Evolutionary conservation across 2,888 invertebrate species (phyloP).

Genomic region (Lasioglossum lativentre): DNA sequence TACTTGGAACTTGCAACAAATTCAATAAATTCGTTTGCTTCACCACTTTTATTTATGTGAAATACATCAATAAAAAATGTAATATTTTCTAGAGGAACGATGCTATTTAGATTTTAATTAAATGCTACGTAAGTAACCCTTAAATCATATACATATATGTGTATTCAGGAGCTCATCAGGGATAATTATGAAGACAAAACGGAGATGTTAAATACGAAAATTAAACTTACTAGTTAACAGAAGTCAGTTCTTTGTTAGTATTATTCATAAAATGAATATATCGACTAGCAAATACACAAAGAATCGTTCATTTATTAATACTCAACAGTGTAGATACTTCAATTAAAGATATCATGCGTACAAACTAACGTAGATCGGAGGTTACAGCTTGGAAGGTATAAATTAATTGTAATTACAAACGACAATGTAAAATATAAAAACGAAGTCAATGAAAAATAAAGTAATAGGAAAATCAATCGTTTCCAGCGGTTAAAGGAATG

Average conservation of each 20-base stretch:
- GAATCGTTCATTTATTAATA: slow-evolving; percentile 3
- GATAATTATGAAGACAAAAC: background rate
- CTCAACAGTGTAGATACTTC: slow-evolving; percentile 1
- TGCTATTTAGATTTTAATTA: background rate
- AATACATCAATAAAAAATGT: slow-evolving; percentile 2
- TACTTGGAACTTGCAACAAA: background rate
- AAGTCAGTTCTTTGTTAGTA: slow-evolving; percentile 5
- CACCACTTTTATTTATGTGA: background rate
- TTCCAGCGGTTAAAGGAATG: background rate
- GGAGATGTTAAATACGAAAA: background rate
- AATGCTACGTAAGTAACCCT: no score
- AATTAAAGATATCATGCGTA: slow-evolving; percentile 1
- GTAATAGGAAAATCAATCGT: background rate
- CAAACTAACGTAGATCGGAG: background rate
- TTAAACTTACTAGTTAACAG: background rate
- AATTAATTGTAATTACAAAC: slow-evolving; percentile 8
- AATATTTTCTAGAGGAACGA: background rate
- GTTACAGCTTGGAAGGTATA: slow-evolving; percentile 2
- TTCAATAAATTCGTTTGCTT: background rate
- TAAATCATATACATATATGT: no score
- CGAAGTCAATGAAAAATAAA: no score
- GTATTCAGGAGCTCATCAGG: background rate
- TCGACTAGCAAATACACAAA: background rate
- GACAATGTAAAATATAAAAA: background rate
- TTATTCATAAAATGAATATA: background rate